phyloP scores from a whole-genome alignment of 2,888 invertebrate species.

The Andrena bicolor region DNA sequence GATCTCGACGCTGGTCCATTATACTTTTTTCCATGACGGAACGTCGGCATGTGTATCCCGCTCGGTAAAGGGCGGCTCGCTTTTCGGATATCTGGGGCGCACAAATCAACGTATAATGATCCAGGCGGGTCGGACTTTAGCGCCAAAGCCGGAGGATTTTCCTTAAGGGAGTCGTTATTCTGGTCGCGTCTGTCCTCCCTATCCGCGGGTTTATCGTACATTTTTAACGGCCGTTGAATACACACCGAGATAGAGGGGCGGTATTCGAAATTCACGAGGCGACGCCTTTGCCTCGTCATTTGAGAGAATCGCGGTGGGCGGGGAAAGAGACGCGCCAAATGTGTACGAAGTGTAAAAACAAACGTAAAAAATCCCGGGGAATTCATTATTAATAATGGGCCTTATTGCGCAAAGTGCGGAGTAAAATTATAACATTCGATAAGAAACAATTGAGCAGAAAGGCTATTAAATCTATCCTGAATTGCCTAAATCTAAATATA shows the following conservation, averaged over 20 bases:
- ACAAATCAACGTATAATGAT: conserved; percentile 58
- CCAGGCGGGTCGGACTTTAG: conserved; percentile 30
- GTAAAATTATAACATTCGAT: too few species aligned
- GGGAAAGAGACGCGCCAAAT: too few species aligned
- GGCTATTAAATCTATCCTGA: too few species aligned
- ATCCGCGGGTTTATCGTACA: conserved; percentile 17
- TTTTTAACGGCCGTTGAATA: conserved; percentile 11
- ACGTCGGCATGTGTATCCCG: conserved; percentile 29
- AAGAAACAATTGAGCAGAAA: too few species aligned
- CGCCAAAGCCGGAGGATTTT: conserved; percentile 37
- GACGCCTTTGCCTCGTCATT: background rate
- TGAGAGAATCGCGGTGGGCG: background rate
- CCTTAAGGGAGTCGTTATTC: conserved; percentile 50
- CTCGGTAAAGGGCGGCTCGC: conserved; percentile 42
- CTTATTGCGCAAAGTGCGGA: too few species aligned
- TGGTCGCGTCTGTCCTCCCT: background rate
- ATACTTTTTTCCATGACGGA: conserved; percentile 16
- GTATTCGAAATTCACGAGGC: conserved; percentile 6
- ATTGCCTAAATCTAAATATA: too few species aligned
- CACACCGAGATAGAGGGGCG: background rate
- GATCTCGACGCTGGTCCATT: conserved; percentile 11
- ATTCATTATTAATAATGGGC: too few species aligned
- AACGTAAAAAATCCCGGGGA: too few species aligned
- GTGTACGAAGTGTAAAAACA: too few species aligned
- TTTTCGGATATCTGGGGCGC: conserved; percentile 53